Base-by-base conservation (phyloP, 2,888 invertebrate species). In the Pandemis cinnamomeana region DNA sequence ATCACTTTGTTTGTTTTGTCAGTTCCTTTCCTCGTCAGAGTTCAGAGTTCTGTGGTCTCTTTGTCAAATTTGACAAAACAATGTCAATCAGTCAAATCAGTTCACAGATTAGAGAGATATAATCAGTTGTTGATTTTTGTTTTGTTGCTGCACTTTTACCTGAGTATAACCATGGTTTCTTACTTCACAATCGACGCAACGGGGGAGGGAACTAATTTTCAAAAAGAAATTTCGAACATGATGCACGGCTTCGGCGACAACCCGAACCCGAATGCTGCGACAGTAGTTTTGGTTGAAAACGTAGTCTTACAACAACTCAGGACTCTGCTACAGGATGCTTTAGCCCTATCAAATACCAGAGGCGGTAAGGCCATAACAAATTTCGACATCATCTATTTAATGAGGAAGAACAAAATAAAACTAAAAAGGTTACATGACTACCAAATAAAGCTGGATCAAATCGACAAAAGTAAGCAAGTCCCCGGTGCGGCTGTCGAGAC, bases 201-300 rank as follows among this genome's bases (percentile, higher is more conserved):
- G 0, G 84, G 86, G 8, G 93, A 93, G 78, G 85, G 83, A 1
- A 87, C 87, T 0, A 94, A 95, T 71, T 95, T 95, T 80, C 95
- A 95, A 84, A 93, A 95, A 89, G 97, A 98, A 91, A 97, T 98
- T 79, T 96, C 97, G 0, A 95, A 96, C 81, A 98, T 98, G 96
- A 97, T 98, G 98, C 97, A 98, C 81, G 98, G 98, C n/a, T 98
- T 98, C 85, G 99, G 99, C 0, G 99, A 99, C 84, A 97, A 97
- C 82, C 96, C 96, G 27, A 96, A 96, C 76, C 98, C 98, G 0
- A 95, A 97, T 60, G 95, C 96, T 0, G 97, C 97, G 62, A 97
- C 98, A 0, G 98, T 98, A 0, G 95, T 96, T 71, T 90, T 98
- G 66, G 96, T 99, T 0, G 98, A 99, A 90, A 96, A 96, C 77